Percentiles rank a stretch among this genome's conserved stretches.
Conservation (phyloP, 2,797 vertebrate species). For the Merluccius polli region DNA sequence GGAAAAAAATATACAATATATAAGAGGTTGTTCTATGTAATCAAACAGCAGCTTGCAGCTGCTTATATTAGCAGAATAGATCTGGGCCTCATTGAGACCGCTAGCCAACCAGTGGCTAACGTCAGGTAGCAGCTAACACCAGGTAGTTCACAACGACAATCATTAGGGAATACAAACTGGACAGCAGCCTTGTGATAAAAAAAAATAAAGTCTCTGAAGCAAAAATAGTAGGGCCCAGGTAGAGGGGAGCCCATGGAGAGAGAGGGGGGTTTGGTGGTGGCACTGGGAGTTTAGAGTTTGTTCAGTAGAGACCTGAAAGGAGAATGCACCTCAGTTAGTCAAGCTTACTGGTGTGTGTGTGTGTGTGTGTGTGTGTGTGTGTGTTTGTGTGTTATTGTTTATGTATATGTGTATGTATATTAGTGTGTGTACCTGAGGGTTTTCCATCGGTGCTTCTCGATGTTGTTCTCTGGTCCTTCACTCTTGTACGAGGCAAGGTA, state of each 20-base stretch:
- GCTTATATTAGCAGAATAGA: conserved; percentile 18
- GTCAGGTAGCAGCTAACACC: conserved; percentile 15
- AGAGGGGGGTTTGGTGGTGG: conserved; percentile 32
- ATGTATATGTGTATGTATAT: not conserved
- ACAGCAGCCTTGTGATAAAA: conserved; percentile 35
- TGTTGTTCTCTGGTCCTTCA: conserved; percentile 91
- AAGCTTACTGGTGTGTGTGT: not conserved
- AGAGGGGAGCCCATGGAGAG: not conserved
- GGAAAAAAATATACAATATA: conserved; percentile 14
- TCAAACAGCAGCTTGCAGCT: conserved; percentile 51
- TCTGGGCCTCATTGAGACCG: conserved; percentile 46
- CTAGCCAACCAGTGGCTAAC: conserved; percentile 89
- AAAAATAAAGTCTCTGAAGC: conserved; percentile 65
- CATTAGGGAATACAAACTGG: too few species aligned
- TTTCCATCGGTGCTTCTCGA: conserved; percentile 97
- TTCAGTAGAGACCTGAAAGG: conserved; percentile 81
- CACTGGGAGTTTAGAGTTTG: conserved; percentile 66
- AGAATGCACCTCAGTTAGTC: not conserved
- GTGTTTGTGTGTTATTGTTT: not conserved
- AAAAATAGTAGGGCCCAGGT: conserved; percentile 37
- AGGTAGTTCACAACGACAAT: too few species aligned
- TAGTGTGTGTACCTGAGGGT: conserved; percentile 78
- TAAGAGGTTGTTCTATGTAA: conserved; percentile 42
- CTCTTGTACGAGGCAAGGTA: conserved; percentile 92
- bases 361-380: conserved; percentile 1